Evolutionary conservation across 2,113 vertebrate species (phyloP), one percentile per base, ranked within the genome.

Genomic region (Nycticebus coucang): DNA sequence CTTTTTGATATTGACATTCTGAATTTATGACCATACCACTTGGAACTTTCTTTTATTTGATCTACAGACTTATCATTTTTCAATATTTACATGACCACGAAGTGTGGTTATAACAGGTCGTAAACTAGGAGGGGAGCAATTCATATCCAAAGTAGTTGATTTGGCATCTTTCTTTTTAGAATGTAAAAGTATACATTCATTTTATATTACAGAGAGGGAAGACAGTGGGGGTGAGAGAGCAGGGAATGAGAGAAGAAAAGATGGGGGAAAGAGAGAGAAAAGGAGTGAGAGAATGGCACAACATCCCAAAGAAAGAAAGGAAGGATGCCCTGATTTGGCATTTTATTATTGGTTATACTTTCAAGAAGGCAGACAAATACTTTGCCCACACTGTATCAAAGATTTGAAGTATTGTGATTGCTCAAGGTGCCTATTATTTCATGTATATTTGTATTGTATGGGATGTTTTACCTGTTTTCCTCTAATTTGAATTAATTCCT

Each of bases 21-120:
- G 41, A 97, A 68, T 53, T 50, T 30, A 55, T 12, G 24, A 75
- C 33, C 18, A 15, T 74, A 91, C 22, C 28, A 79, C 62, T 96
- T 93, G 60, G 8, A 97, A 55, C 83, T 90, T 95, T 78, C 64
- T 96, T n/a, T 90, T 96, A 93, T 92, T 95, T 95, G 80, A 95
- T 41, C 26, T 92, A 15, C 3, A 88, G 37, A 57, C n/a, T 92
- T 90, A 94, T 53, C 22, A 79, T 59, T 95, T 74, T 85, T 92
- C 68, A 96, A 88, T 95, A 96, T 96, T 93, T 95, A 90, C 35
- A 79, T 53, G 33, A 7, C 22, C 53, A n/a, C 26, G 82, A 12
- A 88, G 84, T 90, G 75, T 92, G 87, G 7, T 21, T 95, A 0
- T 77, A 93, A 66, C 30, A 87, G 71, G 66, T 89, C 28, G 89